Evolutionary conservation across 2,888 invertebrate species (phyloP), one percentile per base, ranked within the genome.

Genomic region (Neria commutata): DNA sequence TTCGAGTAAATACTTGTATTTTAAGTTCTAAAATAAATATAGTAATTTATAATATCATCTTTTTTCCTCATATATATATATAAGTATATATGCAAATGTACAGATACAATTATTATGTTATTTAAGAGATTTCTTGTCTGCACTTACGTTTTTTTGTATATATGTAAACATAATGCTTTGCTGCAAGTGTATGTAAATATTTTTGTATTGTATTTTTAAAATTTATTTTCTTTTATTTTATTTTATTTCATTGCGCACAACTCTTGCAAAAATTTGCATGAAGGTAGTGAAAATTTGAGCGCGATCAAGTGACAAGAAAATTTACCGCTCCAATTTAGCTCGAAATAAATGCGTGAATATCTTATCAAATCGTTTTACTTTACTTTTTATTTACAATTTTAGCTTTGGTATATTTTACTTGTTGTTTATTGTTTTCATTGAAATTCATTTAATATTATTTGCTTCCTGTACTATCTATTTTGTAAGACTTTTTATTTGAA

Each of bases 311-410:
- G n/a, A n/a, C n/a, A n/a, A n/a, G n/a, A n/a, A n/a, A n/a, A n/a
- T n/a, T n/a, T n/a, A n/a, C n/a, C n/a, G n/a, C n/a, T n/a, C n/a
- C n/a, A n/a, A n/a, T n/a, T n/a, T n/a, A n/a, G n/a, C n/a, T n/a
- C n/a, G n/a, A 25, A 25, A 48, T 24, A 40, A 23, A 40, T 40
- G 17, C 25, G 37, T 52, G 40, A 24, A 52, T 40, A 21, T 34
- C 37, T 50, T 50, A n/a, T n/a, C 37, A 21, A 33, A 50, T 40
- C 19, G 19, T 3, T 47, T 23, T 25, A 19, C n/a, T 17, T 40
- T 40, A 47, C 11, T 46, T 42, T 23, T 50, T 54, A 56, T 40
- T 49, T 45, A 52, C 26, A 56, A 56, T 62, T 61, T 65, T 33
- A 29, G 45, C 51, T 47, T 57, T 58, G 33, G n/a, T 52, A 42